These are phyloP conservation scores for Sander lucioperca DNA, from an alignment of 2,113 vertebrate species.

Conservation along the genomic window DNA sequence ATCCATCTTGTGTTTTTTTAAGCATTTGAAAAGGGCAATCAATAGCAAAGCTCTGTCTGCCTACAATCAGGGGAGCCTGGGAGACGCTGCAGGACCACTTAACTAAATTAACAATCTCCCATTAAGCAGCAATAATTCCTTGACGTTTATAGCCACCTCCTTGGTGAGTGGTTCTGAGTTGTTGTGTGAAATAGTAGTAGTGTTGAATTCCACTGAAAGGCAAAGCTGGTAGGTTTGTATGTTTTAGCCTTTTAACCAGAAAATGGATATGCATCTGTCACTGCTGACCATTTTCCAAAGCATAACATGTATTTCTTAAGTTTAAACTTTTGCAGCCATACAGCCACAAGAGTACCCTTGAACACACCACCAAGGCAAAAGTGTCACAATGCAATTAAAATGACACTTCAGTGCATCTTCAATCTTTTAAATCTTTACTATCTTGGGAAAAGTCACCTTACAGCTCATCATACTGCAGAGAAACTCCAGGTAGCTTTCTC, in stretches of 20 bases:
- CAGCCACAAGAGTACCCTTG: not conserved
- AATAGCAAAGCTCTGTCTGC: slow-evolving; percentile 47
- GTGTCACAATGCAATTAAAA: not conserved
- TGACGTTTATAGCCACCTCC: slow-evolving; percentile 24
- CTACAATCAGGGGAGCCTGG: slow-evolving; percentile 26
- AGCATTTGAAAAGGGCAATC: slow-evolving; percentile 53
- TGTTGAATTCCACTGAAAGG: not conserved
- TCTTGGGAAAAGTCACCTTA: not conserved
- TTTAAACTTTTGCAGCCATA: not conserved
- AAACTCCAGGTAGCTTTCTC: not conserved
- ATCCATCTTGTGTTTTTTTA: slow-evolving; percentile 33
- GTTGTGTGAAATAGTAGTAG: not conserved
- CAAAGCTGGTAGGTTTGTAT: not conserved
- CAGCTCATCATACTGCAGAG: slow-evolving; percentile 20
- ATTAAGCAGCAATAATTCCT: slow-evolving; percentile 57
- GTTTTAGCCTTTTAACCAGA: slow-evolving; percentile 1
- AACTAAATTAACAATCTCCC: slow-evolving; percentile 61
- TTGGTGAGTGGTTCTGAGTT: slow-evolving; percentile 6
- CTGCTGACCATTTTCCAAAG: not conserved
- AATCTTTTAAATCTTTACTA: slow-evolving; percentile 29
- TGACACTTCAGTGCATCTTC: not conserved
- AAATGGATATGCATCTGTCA: not conserved
- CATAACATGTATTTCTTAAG: not conserved
- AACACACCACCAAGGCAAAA: not conserved
- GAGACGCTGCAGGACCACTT: slow-evolving; percentile 58